These are phyloP conservation scores for Anhinga anhinga DNA, from an alignment of 2,113 vertebrate species.

Conservation along the genomic window DNA sequence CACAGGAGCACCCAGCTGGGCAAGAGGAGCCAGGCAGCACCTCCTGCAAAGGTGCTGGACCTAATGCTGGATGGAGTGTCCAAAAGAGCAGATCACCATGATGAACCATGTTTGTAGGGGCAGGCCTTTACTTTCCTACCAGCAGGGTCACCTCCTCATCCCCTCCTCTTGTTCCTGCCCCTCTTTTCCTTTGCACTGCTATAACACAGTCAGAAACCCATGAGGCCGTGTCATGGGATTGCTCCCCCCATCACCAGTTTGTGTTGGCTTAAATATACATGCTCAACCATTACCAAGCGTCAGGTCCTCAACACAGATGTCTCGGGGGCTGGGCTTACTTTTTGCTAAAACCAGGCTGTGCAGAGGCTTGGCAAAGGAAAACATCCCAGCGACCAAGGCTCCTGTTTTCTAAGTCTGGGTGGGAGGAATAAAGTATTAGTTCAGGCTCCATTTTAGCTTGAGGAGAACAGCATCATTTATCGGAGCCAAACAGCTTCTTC, in stretches of 20 bases:
- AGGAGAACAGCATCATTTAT: neutral
- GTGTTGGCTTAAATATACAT: neutral
- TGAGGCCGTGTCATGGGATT: fast-evolving
- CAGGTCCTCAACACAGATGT: neutral
- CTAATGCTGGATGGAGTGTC: neutral
- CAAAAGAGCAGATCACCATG: neutral
- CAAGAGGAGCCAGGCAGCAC: neutral
- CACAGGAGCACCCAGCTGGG: neutral
- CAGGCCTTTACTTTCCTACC: neutral
- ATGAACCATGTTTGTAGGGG: fast-evolving
- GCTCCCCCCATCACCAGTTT: neutral
- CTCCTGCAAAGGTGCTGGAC: neutral
- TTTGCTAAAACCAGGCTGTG: neutral
- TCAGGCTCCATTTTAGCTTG: neutral
- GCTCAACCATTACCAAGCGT: neutral
- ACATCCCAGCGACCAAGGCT: neutral
- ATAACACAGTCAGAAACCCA: neutral
- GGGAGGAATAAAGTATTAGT: neutral
- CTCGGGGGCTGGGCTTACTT: neutral
- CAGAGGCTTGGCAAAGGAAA: neutral
- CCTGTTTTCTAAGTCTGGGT: neutral
- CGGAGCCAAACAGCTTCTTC: neutral
- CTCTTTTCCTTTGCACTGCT: neutral
- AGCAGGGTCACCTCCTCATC: neutral
- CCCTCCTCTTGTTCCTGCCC: neutral